Percentiles rank a stretch among this genome's conserved stretches.
These are phyloP conservation scores for Stratiomys singularior DNA, from an alignment of 2,888 invertebrate genomes.

Conservation along the genomic window DNA sequence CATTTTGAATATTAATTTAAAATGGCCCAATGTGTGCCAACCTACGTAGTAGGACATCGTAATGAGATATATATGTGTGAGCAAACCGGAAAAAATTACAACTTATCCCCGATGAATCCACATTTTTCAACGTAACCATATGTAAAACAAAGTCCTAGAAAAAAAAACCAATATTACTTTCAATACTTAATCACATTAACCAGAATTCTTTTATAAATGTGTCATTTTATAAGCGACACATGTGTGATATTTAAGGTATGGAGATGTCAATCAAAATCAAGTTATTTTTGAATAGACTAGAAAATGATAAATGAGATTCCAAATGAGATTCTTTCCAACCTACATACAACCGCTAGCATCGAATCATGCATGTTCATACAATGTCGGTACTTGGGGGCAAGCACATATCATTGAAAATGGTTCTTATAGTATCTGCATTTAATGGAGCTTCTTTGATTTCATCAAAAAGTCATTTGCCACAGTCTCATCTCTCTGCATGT, in stretches of 20 bases:
- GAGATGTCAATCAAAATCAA: background rate
- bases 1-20: no score
- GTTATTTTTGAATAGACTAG: constrained; percentile 7
- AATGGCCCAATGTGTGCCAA: no score
- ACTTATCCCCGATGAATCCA: no score
- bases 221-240: background rate
- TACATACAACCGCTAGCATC: background rate
- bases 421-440: background rate
- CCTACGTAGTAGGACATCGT: no score
- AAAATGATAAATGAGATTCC: constrained; percentile 5
- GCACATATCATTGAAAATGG: background rate
- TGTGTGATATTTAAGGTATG: constrained; percentile 1
- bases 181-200: background rate
- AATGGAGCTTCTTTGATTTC: background rate
- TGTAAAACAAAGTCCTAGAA: background rate
- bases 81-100: no score
- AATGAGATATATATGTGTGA: no score
- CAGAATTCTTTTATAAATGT: background rate
- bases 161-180: background rate
- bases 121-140: background rate
- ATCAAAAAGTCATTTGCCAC: constrained; percentile 3
- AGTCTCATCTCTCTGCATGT: background rate
- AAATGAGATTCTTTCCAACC: background rate
- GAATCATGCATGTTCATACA: no score
- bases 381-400: no score